Percentiles rank a stretch among this genome's conserved stretches.
Evolutionary conservation across 1,140 invertebrate species (phyloP).

Genomic region (fruit fly (Drosophila melanogaster)): Release_6_plus_ISO1_MT NT_033777.3:30877501-30878000

Average conservation of each 20-base stretch:
- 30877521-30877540: constrained; percentile 50
- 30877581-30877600: constrained; percentile 50
- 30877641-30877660: constrained; percentile 79
- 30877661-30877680: constrained; percentile 8
- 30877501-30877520: constrained; percentile 26
- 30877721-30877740: constrained; percentile 57
- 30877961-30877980: constrained; percentile 82
- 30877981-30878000: constrained; percentile 78
- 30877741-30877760: constrained; percentile 64
- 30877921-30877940: constrained; percentile 83
- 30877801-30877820: constrained; percentile 73
- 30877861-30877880: constrained; percentile 83
- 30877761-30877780: constrained; percentile 81
- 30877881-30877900: constrained; percentile 80
- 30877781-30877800: constrained; percentile 55
- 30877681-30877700: constrained; percentile 47
- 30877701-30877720: constrained; percentile 29
- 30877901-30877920: constrained; percentile 84
- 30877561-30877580: background rate
- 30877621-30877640: constrained; percentile 79
- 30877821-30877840: constrained; percentile 66
- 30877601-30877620: constrained; percentile 67
- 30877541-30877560: constrained; percentile 27
- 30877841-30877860: constrained; percentile 70
- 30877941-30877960: constrained; percentile 81